phyloP scores from a whole-genome alignment of 2,888 invertebrate genomes.

The Hipparchia sbordonii region DNA sequence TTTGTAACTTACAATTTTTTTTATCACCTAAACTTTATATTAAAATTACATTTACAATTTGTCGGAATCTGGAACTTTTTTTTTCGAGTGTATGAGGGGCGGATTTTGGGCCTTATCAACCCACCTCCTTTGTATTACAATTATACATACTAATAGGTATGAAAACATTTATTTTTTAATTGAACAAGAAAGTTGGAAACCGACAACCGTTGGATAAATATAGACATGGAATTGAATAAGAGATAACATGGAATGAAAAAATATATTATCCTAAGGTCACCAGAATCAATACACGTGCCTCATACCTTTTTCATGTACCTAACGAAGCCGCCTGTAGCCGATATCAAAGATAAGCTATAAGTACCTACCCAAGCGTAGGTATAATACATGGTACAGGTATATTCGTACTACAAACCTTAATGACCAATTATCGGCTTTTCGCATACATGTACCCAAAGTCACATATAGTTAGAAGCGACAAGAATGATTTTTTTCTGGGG shows the following conservation, averaged over 20 bases:
- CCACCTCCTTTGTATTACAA: too few relatives aligned
- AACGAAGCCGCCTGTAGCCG: neutral
- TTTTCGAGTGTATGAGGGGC: too few relatives aligned
- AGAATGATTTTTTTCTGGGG: neutral
- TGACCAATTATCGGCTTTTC: neutral
- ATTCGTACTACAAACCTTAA: neutral
- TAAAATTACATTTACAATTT: too few relatives aligned
- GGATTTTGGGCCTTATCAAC: too few relatives aligned
- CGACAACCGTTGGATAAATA: neutral
- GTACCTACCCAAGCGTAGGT: too few relatives aligned
- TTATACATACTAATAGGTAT: too few relatives aligned
- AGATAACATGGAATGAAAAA: neutral
- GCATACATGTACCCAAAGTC: neutral
- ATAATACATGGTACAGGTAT: neutral
- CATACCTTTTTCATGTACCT: neutral
- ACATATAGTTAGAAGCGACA: neutral
- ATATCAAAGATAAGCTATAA: neutral
- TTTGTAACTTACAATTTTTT: too few relatives aligned
- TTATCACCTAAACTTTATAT: too few relatives aligned
- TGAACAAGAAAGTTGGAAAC: too few relatives aligned
- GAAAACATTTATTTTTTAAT: too few relatives aligned
- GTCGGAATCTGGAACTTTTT: too few relatives aligned
- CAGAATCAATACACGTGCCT: neutral
- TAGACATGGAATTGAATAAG: neutral
- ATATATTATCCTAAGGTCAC: neutral